Evolutionary conservation across 2,797 vertebrate genomes (phyloP), one percentile per base, ranked within the genome.

Genomic region (Typhlichthys eigenmanni): DNA sequence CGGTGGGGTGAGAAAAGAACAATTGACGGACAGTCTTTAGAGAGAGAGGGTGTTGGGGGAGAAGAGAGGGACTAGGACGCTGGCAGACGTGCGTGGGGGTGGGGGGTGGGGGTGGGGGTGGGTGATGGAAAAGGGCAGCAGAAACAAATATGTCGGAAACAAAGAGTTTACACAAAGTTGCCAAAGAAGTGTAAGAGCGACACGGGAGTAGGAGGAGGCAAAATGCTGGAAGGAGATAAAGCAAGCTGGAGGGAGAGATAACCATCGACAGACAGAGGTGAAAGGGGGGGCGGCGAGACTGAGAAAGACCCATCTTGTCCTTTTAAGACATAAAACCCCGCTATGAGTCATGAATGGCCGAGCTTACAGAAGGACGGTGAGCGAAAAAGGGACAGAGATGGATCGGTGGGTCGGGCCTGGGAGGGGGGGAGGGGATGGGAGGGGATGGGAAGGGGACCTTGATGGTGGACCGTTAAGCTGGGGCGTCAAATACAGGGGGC

Each of bases 401-500:
- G 24, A 29, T 29, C 24, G 24, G 24, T 29, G 24, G 24, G 24
- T 29, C 24, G 4, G 24, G 4, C 24, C 24, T 29, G 24, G 24
- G 24, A 29, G 4, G 24, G 4, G 24, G 24, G 24, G 24, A 29
- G 24, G 24, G 24, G 24, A 29, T 29, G 24, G 24, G 24, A 29
- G 24, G 24, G 24, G 24, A 29, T 29, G 24, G 79, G 34, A 34
- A 3, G 79, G 74, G 47, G 29, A 51, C 79, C 84, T 71, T 81
- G 83, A 84, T 84, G 84, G 63, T 82, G 85, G 87, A 85, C 86
- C 84, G 87, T 91, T 87, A 89, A 88, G 86, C 83, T 79, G 82
- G 72, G 79, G 82, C 82, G 85, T 85, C 85, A 71, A 75, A 87
- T 74, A 79, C 80, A 19, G 66, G 72, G 69, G 29, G 66, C 71